Base-by-base conservation (phyloP, 2,888 invertebrate genomes). In the Nasonia oneida region DNA sequence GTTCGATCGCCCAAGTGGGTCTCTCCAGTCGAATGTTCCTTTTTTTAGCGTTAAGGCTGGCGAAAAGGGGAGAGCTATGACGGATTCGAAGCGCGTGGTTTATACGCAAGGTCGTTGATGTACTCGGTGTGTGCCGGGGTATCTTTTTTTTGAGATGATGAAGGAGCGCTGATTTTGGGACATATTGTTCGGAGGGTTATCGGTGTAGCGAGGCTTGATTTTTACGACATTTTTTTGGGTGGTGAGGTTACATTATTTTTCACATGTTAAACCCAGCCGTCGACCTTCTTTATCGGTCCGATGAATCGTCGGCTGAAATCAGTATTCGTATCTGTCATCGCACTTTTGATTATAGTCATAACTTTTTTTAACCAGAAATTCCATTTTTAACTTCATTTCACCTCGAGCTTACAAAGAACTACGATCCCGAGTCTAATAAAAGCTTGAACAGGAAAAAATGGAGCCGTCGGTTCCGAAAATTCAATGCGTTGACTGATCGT, bases 1-100 rank as follows among this genome's bases (percentile, higher is more conserved):
- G 76, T 87, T 76, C 75, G 88, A 86, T 80, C 77, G 87, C 15
- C 78, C 88, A 88, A 87, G 87, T 87, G 84, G 88, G 86, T 86
- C 87, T 73, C 79, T 61, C 79, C 77, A 71, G 85, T 83, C 73
- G 75, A 80, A 80, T 67, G 84, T 79, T 70, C 33, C 57, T 50
- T 67, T 67, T 29, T 18, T 67, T 67, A 29, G 29, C 67, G 33
- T 47, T 67, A 79, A 79, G 67, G 78, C 47, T 47, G 67, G 8
- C 78, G 64, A n/a, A 14, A 42, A 64, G 12, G 5, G 61, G 61
- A n/a, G 12, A 39, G 57, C 33, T 37, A 15, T 37, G 23, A 18
- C 71, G 71, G 5, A 61, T 61, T 61, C 61, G 37, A 37, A 33
- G 71, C 18, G 18, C 39, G 71, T 10, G 18, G 18, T 71, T 29